phyloP scores from a whole-genome alignment of 2,113 vertebrate genomes.

The Pholis gunnellus region DNA sequence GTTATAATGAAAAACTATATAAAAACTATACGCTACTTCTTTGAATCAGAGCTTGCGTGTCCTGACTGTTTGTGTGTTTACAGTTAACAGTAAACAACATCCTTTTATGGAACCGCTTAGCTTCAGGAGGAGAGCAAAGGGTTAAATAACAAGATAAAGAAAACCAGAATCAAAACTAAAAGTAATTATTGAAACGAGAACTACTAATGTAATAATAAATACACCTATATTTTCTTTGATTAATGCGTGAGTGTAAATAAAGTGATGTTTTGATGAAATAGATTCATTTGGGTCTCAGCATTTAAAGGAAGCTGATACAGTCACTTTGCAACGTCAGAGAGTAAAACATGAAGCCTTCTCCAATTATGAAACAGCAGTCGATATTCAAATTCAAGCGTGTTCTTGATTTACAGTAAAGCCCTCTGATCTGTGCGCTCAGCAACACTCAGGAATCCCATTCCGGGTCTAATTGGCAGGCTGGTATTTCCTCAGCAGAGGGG shows the following conservation, averaged over 20 bases:
- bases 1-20: background rate
- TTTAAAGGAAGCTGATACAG: background rate
- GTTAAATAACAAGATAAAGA: too few species aligned
- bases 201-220: too few species aligned
- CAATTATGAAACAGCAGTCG: too few species aligned
- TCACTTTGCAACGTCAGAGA: background rate
- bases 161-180: background rate
- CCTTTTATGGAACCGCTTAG: background rate
- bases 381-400: background rate
- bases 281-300: background rate
- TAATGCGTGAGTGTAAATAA: too few species aligned
- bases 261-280: too few species aligned
- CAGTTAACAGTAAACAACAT: background rate
- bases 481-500: constrained; percentile 71
- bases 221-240: too few species aligned
- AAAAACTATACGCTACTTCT: background rate
- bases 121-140: background rate
- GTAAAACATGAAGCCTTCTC: background rate
- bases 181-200: background rate
- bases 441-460: constrained; percentile 57
- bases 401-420: background rate
- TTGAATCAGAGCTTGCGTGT: background rate
- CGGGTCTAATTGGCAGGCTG: constrained; percentile 70
- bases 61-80: background rate
- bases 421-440: constrained; percentile 13